Evolutionary conservation across 2,888 invertebrate species (phyloP).

Genomic region (Emmelina monodactyla): DNA sequence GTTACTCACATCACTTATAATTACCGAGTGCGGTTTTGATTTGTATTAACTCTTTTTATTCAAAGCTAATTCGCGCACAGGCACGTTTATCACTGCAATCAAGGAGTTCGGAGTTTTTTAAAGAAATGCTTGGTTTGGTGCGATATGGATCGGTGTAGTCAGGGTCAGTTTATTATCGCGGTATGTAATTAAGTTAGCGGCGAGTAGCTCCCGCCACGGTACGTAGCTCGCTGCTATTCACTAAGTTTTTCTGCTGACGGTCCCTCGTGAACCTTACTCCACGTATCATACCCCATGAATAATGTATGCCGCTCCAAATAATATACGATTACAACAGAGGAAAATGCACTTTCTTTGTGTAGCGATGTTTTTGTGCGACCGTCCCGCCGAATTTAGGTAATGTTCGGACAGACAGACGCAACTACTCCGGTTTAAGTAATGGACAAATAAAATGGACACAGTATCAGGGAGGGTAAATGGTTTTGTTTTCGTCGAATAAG

Average conservation of each 20-base stretch:
- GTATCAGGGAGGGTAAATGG: no score
- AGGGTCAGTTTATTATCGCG: no score
- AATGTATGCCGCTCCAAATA: constrained; percentile 57
- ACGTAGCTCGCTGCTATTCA: constrained; percentile 10
- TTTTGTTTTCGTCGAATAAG: not conserved
- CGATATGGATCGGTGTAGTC: no score
- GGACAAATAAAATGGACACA: constrained; percentile 1
- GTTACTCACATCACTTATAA: no score
- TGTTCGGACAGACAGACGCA: constrained; percentile 20
- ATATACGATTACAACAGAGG: constrained; percentile 50
- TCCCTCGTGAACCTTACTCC: constrained; percentile 46
- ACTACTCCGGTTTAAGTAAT: constrained; percentile 4
- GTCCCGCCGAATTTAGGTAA: constrained; percentile 36
- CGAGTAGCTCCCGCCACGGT: constrained; percentile 15
- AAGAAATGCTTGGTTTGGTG: no score
- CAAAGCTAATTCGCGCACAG: not conserved
- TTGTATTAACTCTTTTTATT: not conserved
- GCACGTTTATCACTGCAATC: not conserved
- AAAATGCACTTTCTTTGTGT: constrained; percentile 62
- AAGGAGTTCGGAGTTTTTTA: no score
- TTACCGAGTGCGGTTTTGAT: not conserved
- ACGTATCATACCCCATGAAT: constrained; percentile 59
- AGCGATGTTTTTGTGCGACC: constrained; percentile 22
- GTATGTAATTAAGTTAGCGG: no score
- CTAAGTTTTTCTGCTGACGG: constrained; percentile 22